Conservation (phyloP, 2,797 vertebrate species). For the Alosa sapidissima region DNA sequence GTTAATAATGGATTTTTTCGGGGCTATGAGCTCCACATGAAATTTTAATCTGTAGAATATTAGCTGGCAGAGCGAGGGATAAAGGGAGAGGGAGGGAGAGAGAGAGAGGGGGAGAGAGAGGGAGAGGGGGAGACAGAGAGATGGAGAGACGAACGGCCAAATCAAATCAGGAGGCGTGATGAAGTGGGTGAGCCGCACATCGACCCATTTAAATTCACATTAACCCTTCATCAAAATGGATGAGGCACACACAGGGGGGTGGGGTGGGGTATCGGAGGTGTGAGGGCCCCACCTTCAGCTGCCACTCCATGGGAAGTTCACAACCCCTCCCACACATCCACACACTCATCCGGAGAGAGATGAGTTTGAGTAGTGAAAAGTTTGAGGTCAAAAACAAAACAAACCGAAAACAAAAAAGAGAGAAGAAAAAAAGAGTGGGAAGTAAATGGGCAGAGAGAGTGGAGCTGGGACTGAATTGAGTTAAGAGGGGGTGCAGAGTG, state of each 20-base stretch:
- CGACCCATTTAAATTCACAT: slow-evolving; percentile 78
- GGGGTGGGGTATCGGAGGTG: background rate
- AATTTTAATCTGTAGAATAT: slow-evolving; percentile 79
- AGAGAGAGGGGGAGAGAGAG: too few relatives aligned
- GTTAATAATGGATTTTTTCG: slow-evolving; percentile 76
- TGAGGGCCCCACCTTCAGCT: background rate
- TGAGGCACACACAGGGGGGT: slow-evolving; percentile 54
- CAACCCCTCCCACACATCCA: background rate
- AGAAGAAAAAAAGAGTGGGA: background rate
- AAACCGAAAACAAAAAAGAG: background rate
- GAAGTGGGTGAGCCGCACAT: slow-evolving; percentile 71
- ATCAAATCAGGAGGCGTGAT: slow-evolving; percentile 76
- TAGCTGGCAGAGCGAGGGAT: slow-evolving; percentile 65
- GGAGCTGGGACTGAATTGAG: background rate
- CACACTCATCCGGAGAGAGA: too few relatives aligned
- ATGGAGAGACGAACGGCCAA: slow-evolving; percentile 43
- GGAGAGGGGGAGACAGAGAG: slow-evolving; percentile 62
- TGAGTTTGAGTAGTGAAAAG: background rate
- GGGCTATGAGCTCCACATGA: slow-evolving; percentile 72
- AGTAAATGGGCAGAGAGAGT: background rate
- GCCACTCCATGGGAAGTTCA: background rate
- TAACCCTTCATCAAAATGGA: slow-evolving; percentile 74
- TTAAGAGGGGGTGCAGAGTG: background rate
- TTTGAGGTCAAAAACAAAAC: background rate
- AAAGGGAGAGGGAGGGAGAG: too few relatives aligned